A percentile compares a stretch with the other conserved stretches of the same genome.
phyloP scores from a whole-genome alignment of 2,797 vertebrate species.

The Xerus rutilus region DNA sequence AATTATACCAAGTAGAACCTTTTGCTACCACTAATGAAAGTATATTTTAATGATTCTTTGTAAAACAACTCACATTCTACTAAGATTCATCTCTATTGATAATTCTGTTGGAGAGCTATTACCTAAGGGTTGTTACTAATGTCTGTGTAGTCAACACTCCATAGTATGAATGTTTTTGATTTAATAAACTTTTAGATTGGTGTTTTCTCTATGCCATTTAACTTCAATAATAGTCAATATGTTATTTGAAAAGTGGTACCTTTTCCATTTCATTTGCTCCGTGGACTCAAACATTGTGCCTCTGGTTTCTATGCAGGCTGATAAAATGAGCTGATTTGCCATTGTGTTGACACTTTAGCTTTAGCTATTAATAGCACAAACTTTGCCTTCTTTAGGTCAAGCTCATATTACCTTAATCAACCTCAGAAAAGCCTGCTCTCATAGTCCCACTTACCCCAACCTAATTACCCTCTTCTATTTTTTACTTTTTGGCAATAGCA shows the following conservation, averaged over 20 bases:
- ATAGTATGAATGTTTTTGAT: not conserved
- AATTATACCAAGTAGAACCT: not conserved
- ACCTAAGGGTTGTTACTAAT: not conserved
- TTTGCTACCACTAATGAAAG: not conserved
- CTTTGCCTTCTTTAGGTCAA: not conserved
- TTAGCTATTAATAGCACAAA: not conserved
- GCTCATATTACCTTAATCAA: not conserved
- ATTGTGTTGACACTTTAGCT: not conserved
- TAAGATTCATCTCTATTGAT: not conserved
- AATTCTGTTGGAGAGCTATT: not conserved
- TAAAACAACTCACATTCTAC: not conserved
- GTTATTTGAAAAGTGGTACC: not conserved
- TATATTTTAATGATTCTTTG: not conserved
- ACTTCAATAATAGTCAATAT: not conserved
- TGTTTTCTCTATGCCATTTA: not conserved
- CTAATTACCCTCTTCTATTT: not conserved
- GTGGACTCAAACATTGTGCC: not conserved
- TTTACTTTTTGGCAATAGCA: not conserved
- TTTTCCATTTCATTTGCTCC: constrained; percentile 22
- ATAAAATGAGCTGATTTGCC: not conserved
- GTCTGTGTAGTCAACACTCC: not conserved
- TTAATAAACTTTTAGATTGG: constrained; percentile 6
- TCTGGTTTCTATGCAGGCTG: not conserved
- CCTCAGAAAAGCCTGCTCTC: not conserved
- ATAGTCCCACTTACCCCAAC: not conserved